Conservation (phyloP, 2,797 vertebrate genomes). For the Danio choprae region DNA sequence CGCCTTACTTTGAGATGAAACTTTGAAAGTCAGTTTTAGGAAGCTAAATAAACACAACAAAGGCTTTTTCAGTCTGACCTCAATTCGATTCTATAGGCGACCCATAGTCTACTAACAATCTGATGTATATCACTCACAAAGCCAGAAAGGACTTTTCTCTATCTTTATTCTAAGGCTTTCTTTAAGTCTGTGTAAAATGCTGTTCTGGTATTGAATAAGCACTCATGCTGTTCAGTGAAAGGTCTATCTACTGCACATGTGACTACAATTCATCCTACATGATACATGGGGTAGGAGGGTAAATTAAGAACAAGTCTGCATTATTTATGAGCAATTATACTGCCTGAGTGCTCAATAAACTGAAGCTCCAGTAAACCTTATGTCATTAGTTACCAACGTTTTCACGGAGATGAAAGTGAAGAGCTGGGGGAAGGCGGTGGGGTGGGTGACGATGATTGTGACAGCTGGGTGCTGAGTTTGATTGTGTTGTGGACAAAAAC, state of each 20-base stretch:
- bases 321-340: constrained; percentile 5
- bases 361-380: not conserved
- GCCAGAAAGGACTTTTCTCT: not conserved
- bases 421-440: too few relatives aligned
- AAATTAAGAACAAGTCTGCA: not conserved
- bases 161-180: too few relatives aligned
- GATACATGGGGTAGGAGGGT: not conserved
- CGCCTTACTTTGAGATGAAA: constrained; percentile 29
- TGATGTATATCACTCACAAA: not conserved
- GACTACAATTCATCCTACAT: not conserved
- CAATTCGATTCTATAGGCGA: not conserved
- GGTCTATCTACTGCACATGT: not conserved
- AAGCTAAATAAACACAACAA: constrained; percentile 6
- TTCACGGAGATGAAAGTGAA: too few relatives aligned
- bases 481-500: too few relatives aligned
- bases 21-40: constrained; percentile 12
- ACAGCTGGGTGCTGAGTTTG: too few relatives aligned
- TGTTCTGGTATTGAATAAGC: not conserved
- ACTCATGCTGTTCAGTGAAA: not conserved
- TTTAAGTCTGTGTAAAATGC: not conserved
- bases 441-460: too few relatives aligned
- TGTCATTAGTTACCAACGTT: too few relatives aligned
- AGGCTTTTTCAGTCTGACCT: not conserved
- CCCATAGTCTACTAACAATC: not conserved
- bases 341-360: too few relatives aligned